A percentile compares a stretch with the other conserved stretches of the same genome.
Conservation (phyloP, 2,797 vertebrate species). For the Cyprinella venusta region DNA sequence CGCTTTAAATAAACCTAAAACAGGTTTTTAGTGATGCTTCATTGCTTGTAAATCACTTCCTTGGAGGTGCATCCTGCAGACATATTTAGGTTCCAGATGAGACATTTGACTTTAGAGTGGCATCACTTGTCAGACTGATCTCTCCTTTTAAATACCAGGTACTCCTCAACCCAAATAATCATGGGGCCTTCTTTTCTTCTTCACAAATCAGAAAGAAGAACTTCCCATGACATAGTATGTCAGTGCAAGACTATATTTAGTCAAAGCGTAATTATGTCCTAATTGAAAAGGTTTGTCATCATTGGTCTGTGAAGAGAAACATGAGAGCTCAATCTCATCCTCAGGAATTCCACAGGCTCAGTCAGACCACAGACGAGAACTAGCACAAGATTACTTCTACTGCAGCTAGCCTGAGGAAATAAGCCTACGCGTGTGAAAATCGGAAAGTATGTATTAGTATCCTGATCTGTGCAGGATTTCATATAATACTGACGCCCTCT, state of each 20-base stretch:
- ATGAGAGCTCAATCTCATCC: neutral
- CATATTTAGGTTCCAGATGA: neutral
- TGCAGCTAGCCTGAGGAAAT: constrained; percentile 6
- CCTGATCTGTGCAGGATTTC: constrained; percentile 19
- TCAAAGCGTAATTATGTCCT: constrained; percentile 54
- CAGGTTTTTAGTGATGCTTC: neutral
- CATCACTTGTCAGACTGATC: neutral
- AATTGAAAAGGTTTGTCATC: constrained; percentile 47
- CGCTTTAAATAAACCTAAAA: constrained; percentile 3
- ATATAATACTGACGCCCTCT: neutral
- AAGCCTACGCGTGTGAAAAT: neutral
- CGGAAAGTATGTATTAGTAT: constrained; percentile 7
- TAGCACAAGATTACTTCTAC: neutral
- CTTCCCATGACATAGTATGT: constrained; percentile 12
- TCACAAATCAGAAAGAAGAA: neutral
- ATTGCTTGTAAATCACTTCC: constrained; percentile 25
- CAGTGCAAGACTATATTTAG: constrained; percentile 42
- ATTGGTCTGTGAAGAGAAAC: constrained; percentile 30
- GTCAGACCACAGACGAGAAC: constrained; percentile 8
- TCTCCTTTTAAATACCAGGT: constrained; percentile 1
- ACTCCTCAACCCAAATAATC: constrained; percentile 9
- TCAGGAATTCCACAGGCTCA: constrained; percentile 19
- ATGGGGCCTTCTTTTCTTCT: neutral
- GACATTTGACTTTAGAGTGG: constrained; percentile 1
- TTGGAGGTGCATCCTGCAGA: neutral